phyloP scores from a whole-genome alignment of 2,113 vertebrate genomes.

The Rhodinocichla rosea region DNA sequence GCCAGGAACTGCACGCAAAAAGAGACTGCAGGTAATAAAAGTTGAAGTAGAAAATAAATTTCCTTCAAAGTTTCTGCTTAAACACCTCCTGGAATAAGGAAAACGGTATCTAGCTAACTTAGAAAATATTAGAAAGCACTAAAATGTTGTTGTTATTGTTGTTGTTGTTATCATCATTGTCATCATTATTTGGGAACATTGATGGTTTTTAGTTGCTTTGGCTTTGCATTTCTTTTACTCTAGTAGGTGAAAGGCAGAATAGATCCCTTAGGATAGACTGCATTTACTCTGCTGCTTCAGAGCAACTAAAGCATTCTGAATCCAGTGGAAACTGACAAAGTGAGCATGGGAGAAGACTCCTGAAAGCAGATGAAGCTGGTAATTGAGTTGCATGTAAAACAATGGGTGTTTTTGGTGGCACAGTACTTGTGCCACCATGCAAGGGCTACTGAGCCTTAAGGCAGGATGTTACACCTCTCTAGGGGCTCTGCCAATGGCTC shows the following conservation, averaged over 20 bases:
- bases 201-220: neutral
- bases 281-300: neutral
- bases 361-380: constrained; percentile 13
- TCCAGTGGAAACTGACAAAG: constrained; percentile 29
- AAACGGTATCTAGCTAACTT: neutral
- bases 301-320: neutral
- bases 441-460: neutral
- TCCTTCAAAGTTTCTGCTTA: neutral
- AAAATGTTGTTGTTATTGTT: neutral
- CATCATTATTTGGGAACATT: neutral
- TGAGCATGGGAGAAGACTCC: neutral
- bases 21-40: neutral
- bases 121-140: neutral
- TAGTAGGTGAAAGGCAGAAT: neutral
- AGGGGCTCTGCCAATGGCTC: neutral
- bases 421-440: neutral
- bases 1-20: neutral
- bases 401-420: constrained; percentile 20
- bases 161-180: neutral
- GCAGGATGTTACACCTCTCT: neutral
- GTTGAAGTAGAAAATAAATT: neutral
- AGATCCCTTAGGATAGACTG: neutral
- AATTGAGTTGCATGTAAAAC: neutral
- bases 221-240: neutral
- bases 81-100: neutral